Conservation (phyloP, 2,113 vertebrate species). For the Hucho hucho region DNA sequence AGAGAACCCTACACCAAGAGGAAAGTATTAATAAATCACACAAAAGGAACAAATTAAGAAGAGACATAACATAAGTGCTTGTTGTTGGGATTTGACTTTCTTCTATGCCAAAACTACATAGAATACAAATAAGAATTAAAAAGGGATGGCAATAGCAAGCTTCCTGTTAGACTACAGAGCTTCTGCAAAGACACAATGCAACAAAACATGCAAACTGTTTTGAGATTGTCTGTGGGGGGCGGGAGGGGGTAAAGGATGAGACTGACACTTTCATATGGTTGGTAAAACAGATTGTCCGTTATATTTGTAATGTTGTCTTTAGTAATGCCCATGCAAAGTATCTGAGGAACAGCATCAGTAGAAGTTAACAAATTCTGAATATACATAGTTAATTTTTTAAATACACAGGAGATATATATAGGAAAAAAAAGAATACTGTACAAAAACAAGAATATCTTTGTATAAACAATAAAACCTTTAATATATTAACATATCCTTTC, state of each 20-base stretch:
- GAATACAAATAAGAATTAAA: not conserved
- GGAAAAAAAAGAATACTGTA: conserved; percentile 86
- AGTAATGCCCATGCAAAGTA: conserved; percentile 40
- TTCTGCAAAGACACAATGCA: not conserved
- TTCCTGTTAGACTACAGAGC: not conserved
- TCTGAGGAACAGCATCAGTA: conserved; percentile 10
- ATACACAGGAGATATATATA: conserved; percentile 83
- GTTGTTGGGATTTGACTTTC: conserved; percentile 34
- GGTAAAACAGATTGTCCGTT: not conserved
- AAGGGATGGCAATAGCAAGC: not conserved
- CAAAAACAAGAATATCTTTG: conserved; percentile 86
- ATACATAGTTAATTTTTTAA: conserved; percentile 76
- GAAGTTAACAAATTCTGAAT: conserved; percentile 54
- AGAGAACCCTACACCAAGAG: not conserved
- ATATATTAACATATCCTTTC: conserved; percentile 58
- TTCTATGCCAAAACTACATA: conserved; percentile 11
- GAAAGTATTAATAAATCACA: not conserved
- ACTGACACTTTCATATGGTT: not conserved
- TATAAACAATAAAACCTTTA: conserved; percentile 86
- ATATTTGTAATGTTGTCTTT: conserved; percentile 5
- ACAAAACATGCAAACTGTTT: not conserved
- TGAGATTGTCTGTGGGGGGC: not conserved
- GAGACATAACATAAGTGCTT: conserved; percentile 22
- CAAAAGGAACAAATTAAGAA: not conserved
- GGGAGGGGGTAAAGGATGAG: not conserved